Percentiles rank a stretch among this genome's conserved stretches.
These are phyloP conservation scores for Drosophila bocqueti DNA, from an alignment of 1,140 invertebrate genomes.

Conservation along the genomic window DNA sequence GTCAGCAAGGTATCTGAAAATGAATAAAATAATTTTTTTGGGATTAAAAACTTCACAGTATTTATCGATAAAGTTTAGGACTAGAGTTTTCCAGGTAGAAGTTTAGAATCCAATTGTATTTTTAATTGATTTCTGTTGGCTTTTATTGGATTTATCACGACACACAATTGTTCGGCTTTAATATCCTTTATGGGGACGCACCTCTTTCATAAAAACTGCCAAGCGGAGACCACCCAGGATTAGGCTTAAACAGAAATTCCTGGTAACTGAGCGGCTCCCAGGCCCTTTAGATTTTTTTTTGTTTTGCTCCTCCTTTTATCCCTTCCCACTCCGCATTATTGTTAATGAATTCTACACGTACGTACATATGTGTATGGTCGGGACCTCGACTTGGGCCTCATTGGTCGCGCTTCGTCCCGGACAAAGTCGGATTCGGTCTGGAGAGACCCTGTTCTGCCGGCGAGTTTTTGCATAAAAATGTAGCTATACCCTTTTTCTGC, in stretches of 20 bases:
- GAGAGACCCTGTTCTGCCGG: constrained; percentile 64
- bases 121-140: constrained; percentile 10
- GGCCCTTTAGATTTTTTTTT: constrained; percentile 9
- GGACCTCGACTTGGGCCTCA: constrained; percentile 18
- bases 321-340: constrained; percentile 61
- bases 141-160: not conserved
- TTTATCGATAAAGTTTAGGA: not conserved
- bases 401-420: constrained; percentile 39
- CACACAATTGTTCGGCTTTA: constrained; percentile 12
- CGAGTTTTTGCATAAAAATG: constrained; percentile 71
- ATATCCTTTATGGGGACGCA: constrained; percentile 26
- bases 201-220: constrained; percentile 23
- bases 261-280: constrained; percentile 51
- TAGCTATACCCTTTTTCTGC: constrained; percentile 24
- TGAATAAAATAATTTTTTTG: not conserved
- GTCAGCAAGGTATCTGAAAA: constrained; percentile 15
- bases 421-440: constrained; percentile 30
- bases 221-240: constrained; percentile 71
- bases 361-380: constrained; percentile 27
- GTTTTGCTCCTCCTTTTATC: not conserved
- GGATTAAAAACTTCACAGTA: not conserved
- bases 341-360: constrained; percentile 80
- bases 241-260: constrained; percentile 65
- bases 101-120: not conserved
- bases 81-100: not conserved